Percentiles rank a stretch among this genome's conserved stretches.
Evolutionary conservation across 2,888 invertebrate species (phyloP).

Genomic region (Dinocampus coccinellae): DNA sequence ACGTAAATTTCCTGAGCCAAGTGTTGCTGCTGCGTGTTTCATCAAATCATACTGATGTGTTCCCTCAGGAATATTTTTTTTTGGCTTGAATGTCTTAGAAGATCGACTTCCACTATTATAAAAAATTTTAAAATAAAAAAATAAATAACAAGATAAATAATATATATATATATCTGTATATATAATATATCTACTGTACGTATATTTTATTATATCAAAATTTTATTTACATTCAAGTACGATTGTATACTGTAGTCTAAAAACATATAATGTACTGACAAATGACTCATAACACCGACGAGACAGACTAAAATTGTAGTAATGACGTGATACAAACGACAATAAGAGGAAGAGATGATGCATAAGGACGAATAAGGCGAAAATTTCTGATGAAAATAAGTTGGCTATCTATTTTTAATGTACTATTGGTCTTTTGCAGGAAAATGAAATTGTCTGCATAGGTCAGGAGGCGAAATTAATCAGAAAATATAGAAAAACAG

Average conservation of each 20-base stretch:
- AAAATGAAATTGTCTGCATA: slow-evolving; percentile 41
- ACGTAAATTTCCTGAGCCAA: slow-evolving; percentile 96
- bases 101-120: slow-evolving; percentile 84
- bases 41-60: slow-evolving; percentile 99
- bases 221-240: background rate
- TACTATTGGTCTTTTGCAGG: slow-evolving; percentile 21
- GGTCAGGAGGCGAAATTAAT: slow-evolving; percentile 48
- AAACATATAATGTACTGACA: slow-evolving; percentile 30
- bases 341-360: slow-evolving; percentile 9
- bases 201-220: background rate
- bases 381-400: slow-evolving; percentile 2
- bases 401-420: slow-evolving; percentile 41
- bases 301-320: slow-evolving; percentile 36
- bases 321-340: slow-evolving; percentile 35
- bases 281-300: slow-evolving; percentile 38
- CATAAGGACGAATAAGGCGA: background rate
- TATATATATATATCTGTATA: too few species aligned
- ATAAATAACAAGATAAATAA: background rate
- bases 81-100: slow-evolving; percentile 98
- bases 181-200: too few species aligned
- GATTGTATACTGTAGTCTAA: slow-evolving; percentile 1
- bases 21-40: slow-evolving; percentile 98
- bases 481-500: slow-evolving; percentile 16
- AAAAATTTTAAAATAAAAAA: slow-evolving; percentile 9
- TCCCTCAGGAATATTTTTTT: slow-evolving; percentile 98